Base-by-base conservation (phyloP, 2,113 vertebrate species). In the Zosterops hypoxanthus region DNA sequence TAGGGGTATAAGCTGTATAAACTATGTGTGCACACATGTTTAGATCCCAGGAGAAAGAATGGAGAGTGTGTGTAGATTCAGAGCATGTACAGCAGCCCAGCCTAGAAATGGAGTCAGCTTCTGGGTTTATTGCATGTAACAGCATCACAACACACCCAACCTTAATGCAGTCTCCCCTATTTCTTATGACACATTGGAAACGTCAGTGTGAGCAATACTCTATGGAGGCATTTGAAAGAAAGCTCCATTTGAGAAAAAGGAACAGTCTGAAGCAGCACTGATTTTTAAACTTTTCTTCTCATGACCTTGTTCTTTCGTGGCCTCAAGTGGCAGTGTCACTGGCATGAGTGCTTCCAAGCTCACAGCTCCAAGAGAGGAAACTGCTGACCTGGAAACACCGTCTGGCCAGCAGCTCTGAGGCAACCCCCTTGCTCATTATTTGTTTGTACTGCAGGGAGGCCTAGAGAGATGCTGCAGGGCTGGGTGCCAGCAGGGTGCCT, bases 31-130 rank as follows among this genome's bases (percentile, higher is more conserved):
- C 10, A 22, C 9, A 12, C 10, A 47, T 14, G 8, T 65, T 68
- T 57, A 68, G 44, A 77, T 5, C 5, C 12, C n/a, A 29, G 16
- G 7, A 57, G 20, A 47, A 78, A 57, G 24, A 85, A 78, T 21
- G 17, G 41, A 42, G 24, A 34, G 14, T 1, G 0, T 9, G 2
- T 36, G 19, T 25, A 8, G 6, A 63, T 52, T 61, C 0, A 4
- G 71, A 76, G 41, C 19, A 31, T 0, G 6, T 28, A 46, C 6
- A 65, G 46, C 15, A 56, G 9, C 25, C 28, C 63, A 70, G 12
- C 17, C 41, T 46, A 83, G 55, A 60, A 53, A 53, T 31, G 9
- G 46, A 77, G 28, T 42, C 57, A 75, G 12, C 6, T 69, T 86
- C 46, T 76, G 57, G 31, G 60, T 75, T 86, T 71, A 49, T 26